phyloP scores from a whole-genome alignment of 2,888 invertebrate genomes.

The Drosophila subsilvestris region DNA sequence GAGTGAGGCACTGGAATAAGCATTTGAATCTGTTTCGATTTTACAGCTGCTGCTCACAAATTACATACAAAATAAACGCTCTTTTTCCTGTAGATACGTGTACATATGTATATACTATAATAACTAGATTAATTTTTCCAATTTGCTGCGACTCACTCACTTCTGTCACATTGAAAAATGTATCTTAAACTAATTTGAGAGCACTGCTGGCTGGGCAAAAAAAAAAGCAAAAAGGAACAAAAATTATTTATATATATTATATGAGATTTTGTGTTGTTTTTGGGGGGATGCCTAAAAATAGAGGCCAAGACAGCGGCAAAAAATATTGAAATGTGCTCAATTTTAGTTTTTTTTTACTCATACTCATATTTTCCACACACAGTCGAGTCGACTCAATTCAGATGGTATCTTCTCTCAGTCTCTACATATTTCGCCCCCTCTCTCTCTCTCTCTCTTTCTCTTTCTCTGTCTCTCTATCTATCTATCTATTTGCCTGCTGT shows the following conservation, averaged over 20 bases:
- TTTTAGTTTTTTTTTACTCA: conserved; percentile 47
- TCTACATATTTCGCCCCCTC: conserved; percentile 10
- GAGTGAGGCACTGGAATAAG: conserved; percentile 20
- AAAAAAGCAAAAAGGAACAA: conserved; percentile 54
- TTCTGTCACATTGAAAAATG: conserved; percentile 83
- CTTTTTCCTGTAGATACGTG: no score
- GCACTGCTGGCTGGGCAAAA: conserved; percentile 64
- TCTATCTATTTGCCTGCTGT: conserved; percentile 1
- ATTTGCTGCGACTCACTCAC: conserved; percentile 70
- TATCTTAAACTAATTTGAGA: conserved; percentile 81
- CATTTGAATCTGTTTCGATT: not conserved
- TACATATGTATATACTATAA: not conserved
- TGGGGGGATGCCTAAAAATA: conserved; percentile 59
- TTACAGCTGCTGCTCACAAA: conserved; percentile 37
- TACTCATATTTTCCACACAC: conserved; percentile 62
- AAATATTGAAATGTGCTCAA: conserved; percentile 61
- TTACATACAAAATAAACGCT: conserved; percentile 11
- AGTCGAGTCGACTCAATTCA: conserved; percentile 3
- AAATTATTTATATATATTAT: conserved; percentile 38
- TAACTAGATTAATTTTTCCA: conserved; percentile 50
- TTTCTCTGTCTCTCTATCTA: conserved; percentile 12
- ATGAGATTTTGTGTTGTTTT: conserved; percentile 32
- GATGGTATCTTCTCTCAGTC: no score
- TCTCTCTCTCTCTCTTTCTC: conserved; percentile 4
- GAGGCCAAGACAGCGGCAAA: conserved; percentile 47